Base-by-base conservation (phyloP, 2,888 invertebrate genomes). In the Dolichopus griseipennis region DNA sequence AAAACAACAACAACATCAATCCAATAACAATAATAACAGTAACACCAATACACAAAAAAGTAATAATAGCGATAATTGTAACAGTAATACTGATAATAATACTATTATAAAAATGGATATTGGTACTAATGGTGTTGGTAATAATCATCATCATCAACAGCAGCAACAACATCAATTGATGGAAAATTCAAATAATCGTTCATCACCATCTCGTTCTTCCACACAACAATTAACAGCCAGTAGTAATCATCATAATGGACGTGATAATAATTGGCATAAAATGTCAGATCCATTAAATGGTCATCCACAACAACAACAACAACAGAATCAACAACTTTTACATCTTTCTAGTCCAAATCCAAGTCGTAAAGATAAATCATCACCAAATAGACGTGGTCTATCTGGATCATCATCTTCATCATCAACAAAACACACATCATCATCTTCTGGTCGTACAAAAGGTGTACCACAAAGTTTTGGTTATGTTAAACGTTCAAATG, bases 381-480 rank as follows among this genome's bases (percentile, higher is more conserved):
- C 80, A 75, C 76, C 79, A 74, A 73, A 78, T 67, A 75, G 81
- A 64, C 78, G 81, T 67, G 76, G 77, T 73, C 73, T 82, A 79
- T 72, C 78, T 73, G 70, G 74, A 67, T 73, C 74, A 34, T 63
- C 65, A 66, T 66, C 70, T 10, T 70, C 71, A 61, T 73, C 72
- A 41, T 27, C 27, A 27, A 27, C 27, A 27, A 27, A 27, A 27
- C 69, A 71, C 10, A 70, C 70, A 33, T 69, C 71, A 62, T 70
- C 70, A 65, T 82, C 68, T 18, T 71, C 71, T 3, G 18, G 84
- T 72, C 86, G 88, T 75, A 86, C 88, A 61, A 92, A 92, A 79
- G 88, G 88, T 18, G 91, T 90, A 18, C 92, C 92, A 10, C 91
- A 92, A 74, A 92, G 88, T 79, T 93, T 93, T 76, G 92, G 92